Evolutionary conservation across 2,113 vertebrate genomes (phyloP).

Genomic region (Pollachius pollachius): DNA sequence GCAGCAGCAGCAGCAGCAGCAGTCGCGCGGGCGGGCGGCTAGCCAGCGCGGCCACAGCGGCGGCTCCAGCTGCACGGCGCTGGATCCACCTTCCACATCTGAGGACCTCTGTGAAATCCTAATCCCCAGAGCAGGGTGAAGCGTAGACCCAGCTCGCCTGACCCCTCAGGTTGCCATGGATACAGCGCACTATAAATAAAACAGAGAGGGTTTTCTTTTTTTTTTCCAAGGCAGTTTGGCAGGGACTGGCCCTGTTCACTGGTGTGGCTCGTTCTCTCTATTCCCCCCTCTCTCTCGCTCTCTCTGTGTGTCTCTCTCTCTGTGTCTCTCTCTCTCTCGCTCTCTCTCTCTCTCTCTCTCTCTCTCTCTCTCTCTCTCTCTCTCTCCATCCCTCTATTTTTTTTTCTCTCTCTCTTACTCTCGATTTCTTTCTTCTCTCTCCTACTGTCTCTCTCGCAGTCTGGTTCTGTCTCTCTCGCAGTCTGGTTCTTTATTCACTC

Average conservation of each 20-base stretch:
- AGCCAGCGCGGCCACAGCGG: conserved; percentile 65
- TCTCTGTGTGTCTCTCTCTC: conserved; percentile 53
- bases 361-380: conserved; percentile 25
- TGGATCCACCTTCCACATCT: conserved; percentile 87
- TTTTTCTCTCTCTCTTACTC: conserved; percentile 40
- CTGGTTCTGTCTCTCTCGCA: conserved; percentile 1
- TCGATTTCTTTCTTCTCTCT: conserved; percentile 29
- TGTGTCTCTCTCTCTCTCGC: conserved; percentile 38
- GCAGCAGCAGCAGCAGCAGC: conserved; percentile 28
- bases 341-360: conserved; percentile 51
- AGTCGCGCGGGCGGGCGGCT: conserved; percentile 34
- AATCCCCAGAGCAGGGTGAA: conserved; percentile 98
- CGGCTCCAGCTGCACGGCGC: conserved; percentile 54
- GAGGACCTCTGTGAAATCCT: conserved; percentile 93
- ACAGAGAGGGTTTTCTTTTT: conserved; percentile 76
- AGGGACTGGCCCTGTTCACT: conserved; percentile 75
- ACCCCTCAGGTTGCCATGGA: conserved; percentile 99
- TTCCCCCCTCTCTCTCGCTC: conserved; percentile 53
- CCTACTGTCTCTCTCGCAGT: no score
- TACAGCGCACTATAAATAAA: conserved; percentile 99
- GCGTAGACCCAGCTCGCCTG: conserved; percentile 96
- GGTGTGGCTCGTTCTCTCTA: conserved; percentile 74
- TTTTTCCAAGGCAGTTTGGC: conserved; percentile 91
- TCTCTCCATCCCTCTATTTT: neutral
- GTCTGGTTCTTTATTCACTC: no score